phyloP scores from a whole-genome alignment of 2,797 vertebrate species.

The Pangasius macronema region DNA sequence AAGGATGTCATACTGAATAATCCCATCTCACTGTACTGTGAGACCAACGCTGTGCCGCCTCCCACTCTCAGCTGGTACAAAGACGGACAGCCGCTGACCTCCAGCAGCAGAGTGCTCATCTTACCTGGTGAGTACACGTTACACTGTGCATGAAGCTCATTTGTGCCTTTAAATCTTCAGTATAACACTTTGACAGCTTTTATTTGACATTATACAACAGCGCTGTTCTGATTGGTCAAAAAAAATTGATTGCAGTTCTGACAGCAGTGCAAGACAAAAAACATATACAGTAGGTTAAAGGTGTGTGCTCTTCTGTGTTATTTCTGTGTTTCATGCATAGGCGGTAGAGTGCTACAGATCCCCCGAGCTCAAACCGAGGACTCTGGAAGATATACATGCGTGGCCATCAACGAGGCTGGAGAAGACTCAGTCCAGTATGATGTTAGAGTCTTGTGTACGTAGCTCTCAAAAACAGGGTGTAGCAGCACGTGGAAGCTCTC shows the following conservation, averaged over 20 bases:
- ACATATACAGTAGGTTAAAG: neutral
- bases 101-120: constrained; percentile 85
- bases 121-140: constrained; percentile 80
- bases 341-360: constrained; percentile 90
- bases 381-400: constrained; percentile 86
- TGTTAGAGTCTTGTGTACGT: constrained; percentile 87
- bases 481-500: neutral
- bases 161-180: neutral
- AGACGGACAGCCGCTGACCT: constrained; percentile 81
- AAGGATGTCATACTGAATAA: constrained; percentile 91
- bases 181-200: neutral
- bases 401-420: constrained; percentile 93
- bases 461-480: neutral
- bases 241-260: neutral
- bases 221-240: neutral
- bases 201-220: neutral
- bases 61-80: constrained; percentile 95
- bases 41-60: constrained; percentile 91
- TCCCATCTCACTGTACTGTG: constrained; percentile 91
- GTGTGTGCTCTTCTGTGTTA: neutral
- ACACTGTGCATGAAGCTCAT: neutral
- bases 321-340: constrained; percentile 65
- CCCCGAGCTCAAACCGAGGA: constrained; percentile 81
- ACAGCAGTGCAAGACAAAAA: neutral
- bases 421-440: constrained; percentile 93